Base-by-base conservation (phyloP, 2,113 vertebrate genomes). In the Corythornis madagascariensis region DNA sequence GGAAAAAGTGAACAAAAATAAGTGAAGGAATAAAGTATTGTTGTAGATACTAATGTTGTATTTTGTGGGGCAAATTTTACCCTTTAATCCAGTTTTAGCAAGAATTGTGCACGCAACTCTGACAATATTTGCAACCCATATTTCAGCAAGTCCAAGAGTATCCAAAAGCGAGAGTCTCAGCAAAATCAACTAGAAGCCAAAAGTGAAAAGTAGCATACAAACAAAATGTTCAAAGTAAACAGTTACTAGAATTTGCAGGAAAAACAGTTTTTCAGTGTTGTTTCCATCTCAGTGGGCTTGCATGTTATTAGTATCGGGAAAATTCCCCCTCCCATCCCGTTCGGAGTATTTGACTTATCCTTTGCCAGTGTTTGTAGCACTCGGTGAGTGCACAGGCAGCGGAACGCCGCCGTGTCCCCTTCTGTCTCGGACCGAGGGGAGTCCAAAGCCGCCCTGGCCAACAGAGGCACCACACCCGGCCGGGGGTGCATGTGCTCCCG, bases 391-490 rank as follows among this genome's bases (percentile, higher is more conserved):
- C 47, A 25, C 21, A 0, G 19, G 45, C 66, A 66, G 52, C 6
- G 56, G 20, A 35, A 25, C 5, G 24, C 55, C 6, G 52, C 14
- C 17, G 6, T 3, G 47, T 47, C 28, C 72, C 33, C 63, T 21
- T 33, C 17, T 1, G 13, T 1, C 11, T 7, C 2, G 19, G 52
- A 5, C 10, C 4, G 4, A 17, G 29, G 3, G 6, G 25, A 21
- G 10, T 11, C 38, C 28, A 12, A 31, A 22, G 6, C 18, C 1
- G 17, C n/a, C 26, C 24, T 3, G 47, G 35, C 69, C 19, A 42
- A 40, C 69, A 2, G 16, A 6, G 7, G 9, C 35, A 13, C 28
- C 60, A 3, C 13, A 12, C 2, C 6, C 45, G 2, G 25, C 3
- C 11, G 3, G 33, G 31, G 16, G 10, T 3, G 15, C 4, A 8